Percentiles rank a stretch among this genome's conserved stretches.
phyloP scores from a whole-genome alignment of 2,888 invertebrate species.

The Pterostichus madidus region DNA sequence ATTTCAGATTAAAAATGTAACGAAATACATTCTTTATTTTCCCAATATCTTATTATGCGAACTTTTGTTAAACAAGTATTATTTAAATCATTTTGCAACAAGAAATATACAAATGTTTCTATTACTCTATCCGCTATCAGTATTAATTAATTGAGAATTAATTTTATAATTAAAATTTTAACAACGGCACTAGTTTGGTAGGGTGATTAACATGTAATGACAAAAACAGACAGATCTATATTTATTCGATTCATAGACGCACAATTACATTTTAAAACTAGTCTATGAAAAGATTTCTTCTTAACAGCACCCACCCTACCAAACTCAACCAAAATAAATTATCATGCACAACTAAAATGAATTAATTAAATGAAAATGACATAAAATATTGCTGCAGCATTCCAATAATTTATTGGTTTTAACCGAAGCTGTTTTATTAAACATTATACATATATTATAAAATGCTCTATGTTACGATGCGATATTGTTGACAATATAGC shows the following conservation, averaged over 20 bases:
- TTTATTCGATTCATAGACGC: conserved; percentile 48
- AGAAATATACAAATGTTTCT: conserved; percentile 34
- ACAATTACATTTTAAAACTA: conserved; percentile 4
- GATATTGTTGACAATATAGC: not conserved
- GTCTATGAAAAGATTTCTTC: conserved; percentile 45
- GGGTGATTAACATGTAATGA: conserved; percentile 73
- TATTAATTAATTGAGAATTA: conserved; percentile 21
- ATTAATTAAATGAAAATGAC: conserved; percentile 68
- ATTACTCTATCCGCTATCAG: conserved; percentile 13
- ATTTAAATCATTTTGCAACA: conserved; percentile 48
- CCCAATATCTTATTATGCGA: conserved; percentile 28
- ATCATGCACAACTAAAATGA: conserved; percentile 67
- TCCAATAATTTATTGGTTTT: conserved; percentile 39
- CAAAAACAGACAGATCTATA: conserved; percentile 69
- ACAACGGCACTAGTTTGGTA: conserved; percentile 72
- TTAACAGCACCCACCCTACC: conserved; percentile 76
- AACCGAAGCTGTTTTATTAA: conserved; percentile 33
- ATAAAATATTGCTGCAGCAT: conserved; percentile 64
- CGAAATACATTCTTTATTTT: not conserved
- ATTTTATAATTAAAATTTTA: conserved; percentile 27
- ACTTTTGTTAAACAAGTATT: conserved; percentile 46
- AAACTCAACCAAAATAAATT: conserved; percentile 73
- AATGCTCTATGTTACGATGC: conserved; percentile 38
- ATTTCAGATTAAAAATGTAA: conserved; percentile 14
- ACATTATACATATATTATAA: conserved; percentile 52